These are phyloP conservation scores for Trochalopteron elliotii DNA, from an alignment of 2,113 vertebrate species.

Conservation along the genomic window DNA sequence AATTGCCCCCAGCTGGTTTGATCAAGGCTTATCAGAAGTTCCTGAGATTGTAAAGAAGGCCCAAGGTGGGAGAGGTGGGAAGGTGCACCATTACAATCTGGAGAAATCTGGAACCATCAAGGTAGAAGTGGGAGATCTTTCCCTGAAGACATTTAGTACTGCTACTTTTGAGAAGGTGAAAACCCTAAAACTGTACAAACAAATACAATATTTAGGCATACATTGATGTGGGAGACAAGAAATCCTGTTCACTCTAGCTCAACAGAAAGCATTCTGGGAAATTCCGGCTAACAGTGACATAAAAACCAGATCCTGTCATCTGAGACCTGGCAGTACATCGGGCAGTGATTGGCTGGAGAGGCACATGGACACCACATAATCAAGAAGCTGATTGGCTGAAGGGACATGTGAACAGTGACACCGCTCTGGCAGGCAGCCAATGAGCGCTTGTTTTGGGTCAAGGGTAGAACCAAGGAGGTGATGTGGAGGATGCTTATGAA, in stretches of 20 bases:
- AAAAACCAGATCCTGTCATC: too few species aligned
- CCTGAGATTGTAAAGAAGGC: neutral
- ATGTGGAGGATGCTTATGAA: neutral
- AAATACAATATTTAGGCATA: neutral
- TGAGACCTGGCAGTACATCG: neutral
- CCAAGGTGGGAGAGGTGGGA: neutral
- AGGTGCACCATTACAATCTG: neutral
- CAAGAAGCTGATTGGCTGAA: neutral
- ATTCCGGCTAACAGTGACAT: neutral
- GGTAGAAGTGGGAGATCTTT: neutral
- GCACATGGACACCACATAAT: neutral
- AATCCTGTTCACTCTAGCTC: neutral
- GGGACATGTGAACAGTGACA: neutral
- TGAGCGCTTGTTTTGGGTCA: neutral
- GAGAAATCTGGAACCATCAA: neutral
- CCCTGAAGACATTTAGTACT: neutral
- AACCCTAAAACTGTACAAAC: neutral
- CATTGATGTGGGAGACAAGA: too few species aligned
- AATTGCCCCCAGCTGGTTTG: neutral
- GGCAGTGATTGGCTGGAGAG: neutral
- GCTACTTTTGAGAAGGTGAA: neutral
- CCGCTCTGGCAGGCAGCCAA: neutral
- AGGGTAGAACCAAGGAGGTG: neutral
- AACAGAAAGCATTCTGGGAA: neutral
- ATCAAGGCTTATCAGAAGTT: neutral